These are phyloP conservation scores for Heliconius ismenius DNA, from an alignment of 2,888 invertebrate species.

Conservation along the genomic window DNA sequence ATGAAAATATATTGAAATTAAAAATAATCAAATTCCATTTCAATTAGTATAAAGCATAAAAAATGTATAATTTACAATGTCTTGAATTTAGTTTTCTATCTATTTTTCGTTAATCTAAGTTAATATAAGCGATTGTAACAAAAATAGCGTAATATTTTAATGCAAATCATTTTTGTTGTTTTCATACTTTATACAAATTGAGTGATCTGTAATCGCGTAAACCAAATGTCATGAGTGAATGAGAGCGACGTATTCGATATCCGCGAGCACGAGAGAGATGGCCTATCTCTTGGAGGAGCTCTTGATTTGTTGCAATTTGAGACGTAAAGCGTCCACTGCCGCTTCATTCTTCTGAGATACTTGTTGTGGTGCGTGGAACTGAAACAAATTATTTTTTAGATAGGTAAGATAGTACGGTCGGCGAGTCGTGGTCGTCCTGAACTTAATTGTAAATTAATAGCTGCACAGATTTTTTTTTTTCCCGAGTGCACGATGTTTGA, in stretches of 20 bases:
- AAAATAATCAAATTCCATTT: not conserved
- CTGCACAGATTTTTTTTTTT: no score
- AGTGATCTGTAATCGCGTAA: slow-evolving; percentile 22
- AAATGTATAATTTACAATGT: not conserved
- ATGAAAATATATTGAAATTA: slow-evolving; percentile 18
- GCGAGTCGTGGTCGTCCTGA: not conserved
- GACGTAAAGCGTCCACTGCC: slow-evolving; percentile 74
- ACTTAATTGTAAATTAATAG: no score
- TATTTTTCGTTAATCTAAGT: slow-evolving; percentile 17
- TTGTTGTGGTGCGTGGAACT: slow-evolving; percentile 71
- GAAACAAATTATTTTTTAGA: slow-evolving; percentile 42
- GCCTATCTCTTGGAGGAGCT: slow-evolving; percentile 78
- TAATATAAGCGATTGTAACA: slow-evolving; percentile 26
- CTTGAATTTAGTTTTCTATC: not conserved
- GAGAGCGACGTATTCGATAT: slow-evolving; percentile 34
- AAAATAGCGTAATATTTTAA: slow-evolving; percentile 24
- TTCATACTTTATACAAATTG: slow-evolving; percentile 21
- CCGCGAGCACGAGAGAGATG: slow-evolving; percentile 18
- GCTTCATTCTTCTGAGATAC: slow-evolving; percentile 73
- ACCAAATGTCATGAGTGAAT: slow-evolving; percentile 38
- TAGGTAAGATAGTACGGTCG: not conserved
- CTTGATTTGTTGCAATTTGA: slow-evolving; percentile 78
- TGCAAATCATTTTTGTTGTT: slow-evolving; percentile 13
- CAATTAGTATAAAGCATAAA: slow-evolving; percentile 13
- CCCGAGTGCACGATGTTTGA: no score